phyloP scores from a whole-genome alignment of 2,113 vertebrate species.

The Montifringilla adamsi region DNA sequence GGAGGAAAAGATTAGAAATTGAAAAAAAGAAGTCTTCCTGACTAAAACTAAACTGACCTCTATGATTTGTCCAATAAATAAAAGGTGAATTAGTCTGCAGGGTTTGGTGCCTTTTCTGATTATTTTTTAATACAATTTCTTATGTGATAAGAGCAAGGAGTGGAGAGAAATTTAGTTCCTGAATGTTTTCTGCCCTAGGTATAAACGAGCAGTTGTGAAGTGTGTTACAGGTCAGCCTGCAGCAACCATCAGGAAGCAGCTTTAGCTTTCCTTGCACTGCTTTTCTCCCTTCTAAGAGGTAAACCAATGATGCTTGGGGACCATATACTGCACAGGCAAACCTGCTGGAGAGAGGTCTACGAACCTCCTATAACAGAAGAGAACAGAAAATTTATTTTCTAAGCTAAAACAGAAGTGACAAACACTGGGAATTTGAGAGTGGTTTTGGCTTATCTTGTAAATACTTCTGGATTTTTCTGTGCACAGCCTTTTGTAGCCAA shows the following conservation, averaged over 20 bases:
- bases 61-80: not conserved
- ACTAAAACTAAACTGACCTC: not conserved
- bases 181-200: not conserved
- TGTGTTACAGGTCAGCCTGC: not conserved
- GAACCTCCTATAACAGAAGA: not conserved
- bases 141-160: not conserved
- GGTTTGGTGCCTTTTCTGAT: not conserved
- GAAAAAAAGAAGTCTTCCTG: not conserved
- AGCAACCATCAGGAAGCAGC: not conserved
- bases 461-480: not conserved
- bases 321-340: not conserved
- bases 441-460: not conserved
- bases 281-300: not conserved
- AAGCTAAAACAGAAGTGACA: not conserved
- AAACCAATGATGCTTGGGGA: not conserved
- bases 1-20: not conserved
- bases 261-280: not conserved
- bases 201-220: not conserved
- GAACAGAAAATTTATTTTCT: not conserved
- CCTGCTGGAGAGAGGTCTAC: not conserved
- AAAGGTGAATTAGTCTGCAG: not conserved
- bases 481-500: conserved; percentile 28
- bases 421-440: not conserved
- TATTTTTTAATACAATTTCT: not conserved
- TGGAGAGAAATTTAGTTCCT: not conserved